Conservation (phyloP, 2,797 vertebrate species). For the Crypturellus tataupa region DNA sequence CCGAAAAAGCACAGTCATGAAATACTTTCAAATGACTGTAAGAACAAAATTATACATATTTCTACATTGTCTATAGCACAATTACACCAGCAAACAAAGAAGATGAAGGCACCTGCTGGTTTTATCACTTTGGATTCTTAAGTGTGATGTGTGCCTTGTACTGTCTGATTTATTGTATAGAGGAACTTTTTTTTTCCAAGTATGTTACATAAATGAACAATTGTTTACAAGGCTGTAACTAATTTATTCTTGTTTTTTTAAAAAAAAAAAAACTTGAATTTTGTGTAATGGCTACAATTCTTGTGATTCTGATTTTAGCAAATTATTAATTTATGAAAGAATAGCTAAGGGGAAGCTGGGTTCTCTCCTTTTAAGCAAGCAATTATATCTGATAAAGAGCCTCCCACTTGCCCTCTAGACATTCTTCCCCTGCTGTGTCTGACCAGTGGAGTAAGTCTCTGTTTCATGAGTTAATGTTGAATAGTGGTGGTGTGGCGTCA, state of each 20-base stretch:
- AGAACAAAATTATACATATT: constrained; percentile 57
- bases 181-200: constrained; percentile 71
- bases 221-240: constrained; percentile 91
- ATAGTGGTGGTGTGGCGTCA: constrained; percentile 72
- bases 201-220: constrained; percentile 84
- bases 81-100: constrained; percentile 53
- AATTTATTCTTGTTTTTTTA: constrained; percentile 89
- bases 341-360: constrained; percentile 84
- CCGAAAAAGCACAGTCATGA: constrained; percentile 71
- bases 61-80: constrained; percentile 70
- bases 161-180: constrained; percentile 90
- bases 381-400: constrained; percentile 68
- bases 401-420: constrained; percentile 52
- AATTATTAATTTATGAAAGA: constrained; percentile 87
- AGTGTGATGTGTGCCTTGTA: constrained; percentile 94
- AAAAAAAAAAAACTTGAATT: constrained; percentile 79
- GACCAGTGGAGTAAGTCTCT: constrained; percentile 73
- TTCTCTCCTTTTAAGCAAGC: constrained; percentile 80
- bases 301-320: constrained; percentile 84
- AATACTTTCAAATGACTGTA: constrained; percentile 64
- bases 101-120: constrained; percentile 61
- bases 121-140: constrained; percentile 76
- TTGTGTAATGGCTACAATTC: constrained; percentile 81
- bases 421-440: constrained; percentile 66
- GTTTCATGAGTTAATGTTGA: constrained; percentile 69